A percentile compares a stretch with the other conserved stretches of the same genome.
Conservation (phyloP, 37 sponge, comb jelly and placozoan genomes). For the Spongilla lacustris region DNA sequence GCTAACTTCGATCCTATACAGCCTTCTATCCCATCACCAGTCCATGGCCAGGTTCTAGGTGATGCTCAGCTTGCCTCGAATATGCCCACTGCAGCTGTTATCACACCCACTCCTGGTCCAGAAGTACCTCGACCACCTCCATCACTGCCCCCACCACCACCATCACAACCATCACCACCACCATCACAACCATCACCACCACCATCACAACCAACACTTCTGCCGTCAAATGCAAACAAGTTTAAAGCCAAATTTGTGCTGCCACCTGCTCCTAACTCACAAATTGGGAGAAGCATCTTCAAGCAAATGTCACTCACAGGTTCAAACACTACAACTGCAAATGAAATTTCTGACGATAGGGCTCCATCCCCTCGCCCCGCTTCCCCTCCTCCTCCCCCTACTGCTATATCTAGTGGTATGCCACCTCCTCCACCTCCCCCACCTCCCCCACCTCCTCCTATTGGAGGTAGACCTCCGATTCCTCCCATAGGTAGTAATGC, state of each 20-base stretch:
- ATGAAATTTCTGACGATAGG: not conserved
- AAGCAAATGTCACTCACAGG: not conserved
- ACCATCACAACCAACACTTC: not conserved
- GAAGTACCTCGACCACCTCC: not conserved
- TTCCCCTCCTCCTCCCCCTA: not conserved
- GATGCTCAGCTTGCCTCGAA: no score
- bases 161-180: not conserved
- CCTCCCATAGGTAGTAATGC: conserved; percentile 8
- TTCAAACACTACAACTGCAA: not conserved
- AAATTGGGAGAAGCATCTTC: not conserved
- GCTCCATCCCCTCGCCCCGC: not conserved
- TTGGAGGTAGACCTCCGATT: not conserved
- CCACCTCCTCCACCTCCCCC: conserved; percentile 13
- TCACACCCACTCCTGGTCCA: not conserved
- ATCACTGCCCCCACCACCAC: not conserved
- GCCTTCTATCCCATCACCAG: not conserved
- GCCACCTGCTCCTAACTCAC: not conserved
- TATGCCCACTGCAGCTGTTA: not conserved
- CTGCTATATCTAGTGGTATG: not conserved
- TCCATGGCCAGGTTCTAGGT: no score
- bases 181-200: not conserved
- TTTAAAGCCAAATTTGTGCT: not conserved
- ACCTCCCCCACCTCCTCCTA: conserved; percentile 28
- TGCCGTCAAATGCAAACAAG: not conserved
- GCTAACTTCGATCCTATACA: not conserved